Evolutionary conservation across 2,888 invertebrate species (phyloP).

Genomic region (Ctenicera cuprea): DNA sequence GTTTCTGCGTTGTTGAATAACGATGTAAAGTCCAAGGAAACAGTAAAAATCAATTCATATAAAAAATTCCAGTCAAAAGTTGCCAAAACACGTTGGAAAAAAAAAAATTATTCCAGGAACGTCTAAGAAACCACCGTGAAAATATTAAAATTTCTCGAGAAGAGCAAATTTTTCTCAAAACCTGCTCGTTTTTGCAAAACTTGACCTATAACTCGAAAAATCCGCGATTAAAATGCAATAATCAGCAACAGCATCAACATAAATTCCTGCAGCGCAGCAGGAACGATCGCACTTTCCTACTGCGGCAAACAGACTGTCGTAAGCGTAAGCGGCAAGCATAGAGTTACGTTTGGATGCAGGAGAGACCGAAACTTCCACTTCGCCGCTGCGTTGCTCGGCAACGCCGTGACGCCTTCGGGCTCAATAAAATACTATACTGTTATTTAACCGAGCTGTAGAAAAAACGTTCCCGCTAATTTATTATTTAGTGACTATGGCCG

Average conservation of each 20-base stretch:
- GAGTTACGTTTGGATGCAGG: conserved; percentile 41
- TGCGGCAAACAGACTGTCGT: conserved; percentile 27
- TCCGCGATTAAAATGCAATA: conserved; percentile 20
- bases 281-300: conserved; percentile 30
- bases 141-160: not conserved
- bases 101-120: not conserved
- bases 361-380: conserved; percentile 39
- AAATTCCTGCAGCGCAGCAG: conserved; percentile 41
- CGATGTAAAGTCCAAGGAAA: no score
- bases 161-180: not conserved
- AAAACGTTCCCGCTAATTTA: conserved; percentile 38
- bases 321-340: no score
- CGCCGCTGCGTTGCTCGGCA: conserved; percentile 54
- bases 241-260: conserved; percentile 15
- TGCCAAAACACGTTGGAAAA: no score
- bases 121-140: not conserved
- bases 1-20: no score
- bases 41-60: no score
- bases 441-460: conserved; percentile 14
- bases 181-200: not conserved
- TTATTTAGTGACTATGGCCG: conserved; percentile 11
- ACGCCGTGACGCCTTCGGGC: conserved; percentile 57
- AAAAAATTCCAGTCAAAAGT: no score
- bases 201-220: not conserved
- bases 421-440: conserved; percentile 46